Conservation (phyloP, 1,140 invertebrate genomes). For the Laupala kohalensis region DNA sequence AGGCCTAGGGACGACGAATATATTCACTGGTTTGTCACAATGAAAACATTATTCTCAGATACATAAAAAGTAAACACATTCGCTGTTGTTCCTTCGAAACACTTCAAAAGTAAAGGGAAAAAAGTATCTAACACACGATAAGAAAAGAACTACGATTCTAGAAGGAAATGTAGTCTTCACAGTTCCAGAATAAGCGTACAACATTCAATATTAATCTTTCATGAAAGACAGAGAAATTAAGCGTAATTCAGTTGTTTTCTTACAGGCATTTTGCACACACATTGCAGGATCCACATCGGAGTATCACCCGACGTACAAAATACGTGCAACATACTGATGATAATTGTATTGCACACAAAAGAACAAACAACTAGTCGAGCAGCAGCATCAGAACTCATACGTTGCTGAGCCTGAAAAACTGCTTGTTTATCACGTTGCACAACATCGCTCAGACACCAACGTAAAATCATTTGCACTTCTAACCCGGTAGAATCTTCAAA, state of each 20-base stretch:
- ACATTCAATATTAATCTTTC: background rate
- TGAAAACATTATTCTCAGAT: background rate
- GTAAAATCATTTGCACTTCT: background rate
- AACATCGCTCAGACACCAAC: background rate
- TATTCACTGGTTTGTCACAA: background rate
- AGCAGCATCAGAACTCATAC: background rate
- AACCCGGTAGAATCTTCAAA: slow-evolving; percentile 1
- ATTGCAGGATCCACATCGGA: background rate
- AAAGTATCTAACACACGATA: background rate
- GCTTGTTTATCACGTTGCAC: background rate
- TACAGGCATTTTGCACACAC: background rate
- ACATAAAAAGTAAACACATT: background rate
- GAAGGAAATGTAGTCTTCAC: background rate
- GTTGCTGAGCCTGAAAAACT: background rate
- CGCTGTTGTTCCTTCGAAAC: background rate
- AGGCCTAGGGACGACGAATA: background rate
- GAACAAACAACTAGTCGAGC: background rate
- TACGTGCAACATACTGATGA: background rate
- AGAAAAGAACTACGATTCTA: background rate
- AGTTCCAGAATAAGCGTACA: slow-evolving; percentile 4
- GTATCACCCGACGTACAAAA: background rate
- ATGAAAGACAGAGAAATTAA: slow-evolving; percentile 12
- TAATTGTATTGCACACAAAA: background rate
- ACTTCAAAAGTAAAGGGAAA: background rate
- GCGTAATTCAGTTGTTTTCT: slow-evolving; percentile 10